Evolutionary conservation across 37 sponge, comb jelly and placozoan species (phyloP), one percentile per base, ranked within the genome.

Genomic region (Aplysina aerophoba): DNA sequence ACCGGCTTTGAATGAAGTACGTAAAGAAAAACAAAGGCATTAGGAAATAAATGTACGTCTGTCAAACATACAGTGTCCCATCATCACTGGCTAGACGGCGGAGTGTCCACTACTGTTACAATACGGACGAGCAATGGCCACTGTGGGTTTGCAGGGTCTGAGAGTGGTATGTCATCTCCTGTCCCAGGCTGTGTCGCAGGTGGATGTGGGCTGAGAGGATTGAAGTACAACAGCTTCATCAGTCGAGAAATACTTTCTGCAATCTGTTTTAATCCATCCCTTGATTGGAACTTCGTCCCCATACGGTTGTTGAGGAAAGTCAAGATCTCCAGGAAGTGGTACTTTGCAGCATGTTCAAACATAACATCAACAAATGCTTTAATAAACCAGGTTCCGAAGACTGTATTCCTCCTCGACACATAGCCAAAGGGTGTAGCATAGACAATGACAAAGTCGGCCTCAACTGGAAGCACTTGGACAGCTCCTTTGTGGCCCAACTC

Each of bases 361-460:
- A 95, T 68, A 19, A 82, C 81, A 56, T 95, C 93, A 1, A 77
- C 81, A 59, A 95, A 62, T 21, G 93, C 96, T 81, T 92, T 89
- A 19, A 95, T 74, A 79, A 95, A 94, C 93, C 96, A 96, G 35
- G 96, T 86, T 12, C 96, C 96, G 80, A 80, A 89, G 44, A 80
- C 93, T 8, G 59, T 85, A 79, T 94, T 96, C 20, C 97, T 50
- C 97, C 97, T 94, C 0, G 97, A 96, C 56, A 92, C 92, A 54
- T 94, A 96, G 58, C 95, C 95, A 14, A 94, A 94, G 11, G 90
- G 84, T 1, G 94, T 94, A 17, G 95, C 88, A 88, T 94, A 96
- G 31, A 90, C 92, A 0, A 92, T 38, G 55, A 94, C 35, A 50
- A 94, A 89, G 75, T 96, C 97, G 33, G 95, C 92, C 72, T 96